phyloP scores from a whole-genome alignment of 2,888 invertebrate genomes.

The Melipona beecheii region DNA sequence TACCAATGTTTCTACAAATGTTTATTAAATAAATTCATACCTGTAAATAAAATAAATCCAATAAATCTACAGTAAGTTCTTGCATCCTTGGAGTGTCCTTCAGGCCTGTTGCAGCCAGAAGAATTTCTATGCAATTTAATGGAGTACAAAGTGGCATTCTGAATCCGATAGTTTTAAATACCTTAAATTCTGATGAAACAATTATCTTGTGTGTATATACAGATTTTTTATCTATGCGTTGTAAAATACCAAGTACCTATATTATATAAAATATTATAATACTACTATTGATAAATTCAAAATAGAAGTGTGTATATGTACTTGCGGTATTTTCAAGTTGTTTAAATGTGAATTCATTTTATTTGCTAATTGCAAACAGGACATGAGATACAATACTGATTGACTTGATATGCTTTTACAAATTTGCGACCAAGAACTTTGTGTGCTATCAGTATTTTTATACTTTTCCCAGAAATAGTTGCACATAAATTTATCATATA shows the following conservation, averaged over 20 bases:
- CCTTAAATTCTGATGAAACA: slow-evolving; percentile 73
- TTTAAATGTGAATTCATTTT: slow-evolving; percentile 77
- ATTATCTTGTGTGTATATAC: slow-evolving; percentile 68
- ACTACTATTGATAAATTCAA: not conserved
- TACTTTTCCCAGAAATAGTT: slow-evolving; percentile 73
- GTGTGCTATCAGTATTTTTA: slow-evolving; percentile 26
- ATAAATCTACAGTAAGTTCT: slow-evolving; percentile 34
- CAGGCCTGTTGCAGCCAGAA: slow-evolving; percentile 57
- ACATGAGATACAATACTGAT: slow-evolving; percentile 75
- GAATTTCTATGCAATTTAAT: slow-evolving; percentile 59
- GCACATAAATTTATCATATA: slow-evolving; percentile 78
- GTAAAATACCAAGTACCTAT: slow-evolving; percentile 73
- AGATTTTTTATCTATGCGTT: slow-evolving; percentile 67
- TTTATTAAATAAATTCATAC: slow-evolving; percentile 54
- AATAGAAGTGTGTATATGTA: slow-evolving; percentile 48
- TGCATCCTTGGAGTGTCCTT: slow-evolving; percentile 35
- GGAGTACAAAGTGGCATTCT: slow-evolving; percentile 64
- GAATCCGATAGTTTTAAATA: slow-evolving; percentile 73
- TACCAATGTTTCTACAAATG: not conserved
- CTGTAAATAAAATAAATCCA: slow-evolving; percentile 71
- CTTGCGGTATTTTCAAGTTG: slow-evolving; percentile 71
- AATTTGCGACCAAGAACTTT: slow-evolving; percentile 61
- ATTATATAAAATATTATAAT: not conserved
- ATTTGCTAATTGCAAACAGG: slow-evolving; percentile 80
- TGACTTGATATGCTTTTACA: slow-evolving; percentile 67